These are phyloP conservation scores for Hydra vulgaris DNA, from an alignment of 30 jellyfish, hydroid and myxozoan genomes.

Conservation along the genomic window DNA sequence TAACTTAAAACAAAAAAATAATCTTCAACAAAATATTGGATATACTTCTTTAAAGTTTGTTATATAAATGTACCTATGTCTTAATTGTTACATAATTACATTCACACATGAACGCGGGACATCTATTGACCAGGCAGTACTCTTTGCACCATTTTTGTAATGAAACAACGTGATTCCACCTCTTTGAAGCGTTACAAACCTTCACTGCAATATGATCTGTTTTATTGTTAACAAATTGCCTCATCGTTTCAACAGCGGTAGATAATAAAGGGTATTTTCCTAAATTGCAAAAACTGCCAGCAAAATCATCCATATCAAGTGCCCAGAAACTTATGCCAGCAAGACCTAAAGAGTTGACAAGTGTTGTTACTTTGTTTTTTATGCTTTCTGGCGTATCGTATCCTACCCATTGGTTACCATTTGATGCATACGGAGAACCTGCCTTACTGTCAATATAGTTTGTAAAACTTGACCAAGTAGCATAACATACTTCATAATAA, in stretches of 20 bases:
- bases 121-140: neutral
- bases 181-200: neutral
- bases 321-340: conserved; percentile 92
- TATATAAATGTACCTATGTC: too few relatives aligned
- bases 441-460: conserved; percentile 57
- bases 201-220: neutral
- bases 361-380: conserved; percentile 42
- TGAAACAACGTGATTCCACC: conserved; percentile 8
- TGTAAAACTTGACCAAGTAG: conserved; percentile 39
- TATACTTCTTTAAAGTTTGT: too few relatives aligned
- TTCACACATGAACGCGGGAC: conserved; percentile 8
- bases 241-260: conserved; percentile 33
- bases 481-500: conserved; percentile 65
- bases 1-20: too few relatives aligned
- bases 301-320: conserved; percentile 74
- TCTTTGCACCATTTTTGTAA: conserved; percentile 9
- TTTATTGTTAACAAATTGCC: neutral
- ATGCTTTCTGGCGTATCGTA: conserved; percentile 56
- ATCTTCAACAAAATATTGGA: too few relatives aligned
- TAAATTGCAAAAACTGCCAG: conserved; percentile 50
- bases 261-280: conserved; percentile 76
- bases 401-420: conserved; percentile 69
- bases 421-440: conserved; percentile 71
- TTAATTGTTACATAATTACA: too few relatives aligned
- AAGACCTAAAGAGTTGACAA: conserved; percentile 41